Evolutionary conservation across 2,888 invertebrate genomes (phyloP), one percentile per base, ranked within the genome.

Genomic region (Drosophila maculinotata): DNA sequence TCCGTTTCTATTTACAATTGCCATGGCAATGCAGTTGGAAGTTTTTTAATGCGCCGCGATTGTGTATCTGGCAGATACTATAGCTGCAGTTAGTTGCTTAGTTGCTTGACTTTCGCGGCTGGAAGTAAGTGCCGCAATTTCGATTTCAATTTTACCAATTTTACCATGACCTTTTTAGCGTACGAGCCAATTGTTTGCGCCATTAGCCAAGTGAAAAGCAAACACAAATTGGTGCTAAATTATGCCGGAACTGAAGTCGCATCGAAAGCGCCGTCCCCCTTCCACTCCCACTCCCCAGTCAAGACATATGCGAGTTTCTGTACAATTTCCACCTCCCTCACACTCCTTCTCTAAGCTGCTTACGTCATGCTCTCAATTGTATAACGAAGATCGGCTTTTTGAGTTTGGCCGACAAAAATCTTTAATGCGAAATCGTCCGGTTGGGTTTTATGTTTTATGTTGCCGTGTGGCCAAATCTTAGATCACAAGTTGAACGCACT

Each of bases 161-260:
- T 81, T 86, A 66, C 81, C 87, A 66, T 81, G 81, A 81, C 81
- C 87, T 81, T 81, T 81, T 75, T 71, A 56, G 58, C 56, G 60
- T 73, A 49, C 38, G 48, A 62, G 39, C 53, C 76, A 79, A 70
- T 69, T 74, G 56, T 73, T 69, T 69, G 67, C 63, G 65, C 84
- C 74, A 81, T 86, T 81, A 81, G 84, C 72, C 69, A 57, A 78
- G 69, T 65, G 78, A 78, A 87, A 82, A 78, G 87, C 81, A 82
- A 86, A 82, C 80, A 81, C 78, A 82, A 86, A 82, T 82, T 87
- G 84, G 81, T 82, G 81, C 81, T 86, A 82, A 82, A 86, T 82
- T 82, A 86, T 86, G 84, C 81, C 81, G 81, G 81, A 81, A 81
- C 86, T 68, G 53, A 52, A 54, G 67, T 76, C 73, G 68, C 62